These are phyloP conservation scores for Drosophila mimica DNA, from an alignment of 2,888 invertebrate species.

Conservation along the genomic window DNA sequence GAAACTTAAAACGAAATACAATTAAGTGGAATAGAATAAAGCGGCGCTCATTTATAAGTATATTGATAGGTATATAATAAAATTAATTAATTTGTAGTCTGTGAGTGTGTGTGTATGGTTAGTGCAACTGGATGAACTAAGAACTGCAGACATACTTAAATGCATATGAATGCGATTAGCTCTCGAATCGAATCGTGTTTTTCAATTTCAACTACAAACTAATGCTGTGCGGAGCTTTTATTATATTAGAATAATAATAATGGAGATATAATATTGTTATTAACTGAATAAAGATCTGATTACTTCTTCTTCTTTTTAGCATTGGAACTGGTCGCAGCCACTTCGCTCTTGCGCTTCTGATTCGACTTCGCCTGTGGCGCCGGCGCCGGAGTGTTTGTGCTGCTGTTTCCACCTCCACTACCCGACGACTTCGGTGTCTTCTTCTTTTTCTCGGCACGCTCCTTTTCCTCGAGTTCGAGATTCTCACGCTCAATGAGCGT, in stretches of 20 bases:
- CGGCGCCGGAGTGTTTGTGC: constrained; percentile 84
- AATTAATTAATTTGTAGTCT: constrained; percentile 17
- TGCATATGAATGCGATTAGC: constrained; percentile 11
- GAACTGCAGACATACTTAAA: constrained; percentile 34
- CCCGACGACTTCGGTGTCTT: constrained; percentile 86
- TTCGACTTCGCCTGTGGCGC: constrained; percentile 87
- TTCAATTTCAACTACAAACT: constrained; percentile 45
- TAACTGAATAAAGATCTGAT: constrained; percentile 24
- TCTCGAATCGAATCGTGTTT: constrained; percentile 11
- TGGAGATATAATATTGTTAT: constrained; percentile 22
- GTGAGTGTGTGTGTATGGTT: constrained; percentile 2
- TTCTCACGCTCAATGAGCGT: constrained; percentile 99
- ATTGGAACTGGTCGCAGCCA: constrained; percentile 85
- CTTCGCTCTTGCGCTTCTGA: constrained; percentile 89
- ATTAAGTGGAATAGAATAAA: constrained; percentile 76
- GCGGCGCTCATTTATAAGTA: constrained; percentile 52
- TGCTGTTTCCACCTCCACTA: constrained; percentile 56
- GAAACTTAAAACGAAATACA: constrained; percentile 62
- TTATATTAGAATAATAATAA: constrained; percentile 11
- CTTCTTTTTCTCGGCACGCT: constrained; percentile 95
- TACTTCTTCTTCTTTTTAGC: constrained; percentile 85
- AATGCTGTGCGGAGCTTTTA: constrained; percentile 51
- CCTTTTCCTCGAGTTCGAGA: constrained; percentile 98
- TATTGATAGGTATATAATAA: constrained; percentile 40
- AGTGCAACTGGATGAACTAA: constrained; percentile 36